A percentile compares a stretch with the other conserved stretches of the same genome.
Evolutionary conservation across 2,113 vertebrate species (phyloP).

Genomic region (Daboia siamensis): DNA sequence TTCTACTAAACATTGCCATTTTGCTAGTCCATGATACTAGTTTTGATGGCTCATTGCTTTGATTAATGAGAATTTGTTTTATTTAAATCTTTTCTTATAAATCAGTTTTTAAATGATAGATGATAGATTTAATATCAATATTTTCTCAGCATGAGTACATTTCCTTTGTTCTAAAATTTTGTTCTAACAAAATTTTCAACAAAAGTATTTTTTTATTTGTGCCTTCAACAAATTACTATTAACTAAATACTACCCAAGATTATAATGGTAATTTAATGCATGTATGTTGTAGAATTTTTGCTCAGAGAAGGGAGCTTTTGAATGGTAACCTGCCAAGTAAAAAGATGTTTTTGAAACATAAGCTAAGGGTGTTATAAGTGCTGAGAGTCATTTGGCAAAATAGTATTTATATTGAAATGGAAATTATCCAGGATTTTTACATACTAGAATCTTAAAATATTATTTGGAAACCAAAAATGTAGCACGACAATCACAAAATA

Average conservation of each 20-base stretch:
- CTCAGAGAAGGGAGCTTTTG: not conserved
- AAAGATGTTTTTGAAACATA: not conserved
- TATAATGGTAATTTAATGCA: no score
- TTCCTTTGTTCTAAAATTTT: not conserved
- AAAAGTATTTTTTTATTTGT: not conserved
- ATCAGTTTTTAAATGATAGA: not conserved
- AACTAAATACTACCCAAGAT: not conserved
- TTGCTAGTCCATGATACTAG: not conserved
- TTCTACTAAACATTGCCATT: not conserved
- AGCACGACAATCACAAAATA: not conserved
- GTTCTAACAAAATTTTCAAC: not conserved
- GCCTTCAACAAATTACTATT: not conserved
- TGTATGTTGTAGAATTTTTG: not conserved
- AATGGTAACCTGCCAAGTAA: not conserved
- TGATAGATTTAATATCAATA: not conserved
- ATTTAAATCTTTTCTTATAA: not conserved
- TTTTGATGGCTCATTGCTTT: not conserved
- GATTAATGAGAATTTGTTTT: no score
- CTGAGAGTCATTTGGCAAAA: not conserved
- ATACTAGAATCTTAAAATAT: not conserved
- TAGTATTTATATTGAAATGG: not conserved
- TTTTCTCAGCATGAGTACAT: not conserved
- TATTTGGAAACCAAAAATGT: not conserved
- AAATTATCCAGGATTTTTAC: not conserved
- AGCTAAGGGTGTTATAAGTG: not conserved